phyloP scores from a whole-genome alignment of 2,797 vertebrate genomes.

The Sebastiscus albofasciatus region DNA sequence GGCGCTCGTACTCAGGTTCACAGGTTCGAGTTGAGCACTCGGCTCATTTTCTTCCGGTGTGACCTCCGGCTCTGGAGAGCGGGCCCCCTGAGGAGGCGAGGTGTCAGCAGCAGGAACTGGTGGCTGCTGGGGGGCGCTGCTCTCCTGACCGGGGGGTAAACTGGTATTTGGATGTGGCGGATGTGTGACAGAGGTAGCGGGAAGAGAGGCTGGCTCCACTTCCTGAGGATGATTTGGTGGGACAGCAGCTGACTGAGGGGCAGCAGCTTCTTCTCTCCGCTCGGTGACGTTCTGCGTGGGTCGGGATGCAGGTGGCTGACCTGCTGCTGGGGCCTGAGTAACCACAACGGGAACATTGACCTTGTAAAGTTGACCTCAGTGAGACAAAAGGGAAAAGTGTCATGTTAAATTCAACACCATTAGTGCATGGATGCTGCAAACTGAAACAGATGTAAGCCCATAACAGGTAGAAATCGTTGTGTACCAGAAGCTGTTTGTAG shows the following conservation, averaged over 20 bases:
- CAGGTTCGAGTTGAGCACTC: conserved; percentile 68
- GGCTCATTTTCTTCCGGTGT: conserved; percentile 66
- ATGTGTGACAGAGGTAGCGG: conserved; percentile 32
- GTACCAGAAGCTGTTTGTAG: conserved; percentile 92
- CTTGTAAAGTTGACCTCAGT: conserved; percentile 93
- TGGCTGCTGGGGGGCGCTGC: conserved; percentile 15
- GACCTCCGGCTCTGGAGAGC: conserved; percentile 57
- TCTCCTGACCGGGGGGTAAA: conserved; percentile 22
- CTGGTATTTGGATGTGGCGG: background rate
- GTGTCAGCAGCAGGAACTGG: conserved; percentile 31
- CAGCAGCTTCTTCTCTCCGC: conserved; percentile 68
- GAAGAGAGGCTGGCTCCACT: conserved; percentile 44
- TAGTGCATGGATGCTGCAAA: background rate
- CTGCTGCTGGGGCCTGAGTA: conserved; percentile 85
- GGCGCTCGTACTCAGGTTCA: conserved; percentile 51
- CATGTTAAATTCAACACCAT: background rate
- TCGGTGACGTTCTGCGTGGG: conserved; percentile 78
- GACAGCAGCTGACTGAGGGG: conserved; percentile 37
- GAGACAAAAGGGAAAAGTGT: conserved; percentile 5
- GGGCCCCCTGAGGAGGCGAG: conserved; percentile 26
- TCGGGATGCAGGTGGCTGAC: conserved; percentile 75
- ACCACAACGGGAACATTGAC: conserved; percentile 94
- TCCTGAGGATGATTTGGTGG: conserved; percentile 50
- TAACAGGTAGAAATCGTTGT: conserved; percentile 5
- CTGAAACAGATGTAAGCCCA: background rate